These are phyloP conservation scores for Menidia beryllina DNA, from an alignment of 2,113 vertebrate genomes.

Conservation along the genomic window DNA sequence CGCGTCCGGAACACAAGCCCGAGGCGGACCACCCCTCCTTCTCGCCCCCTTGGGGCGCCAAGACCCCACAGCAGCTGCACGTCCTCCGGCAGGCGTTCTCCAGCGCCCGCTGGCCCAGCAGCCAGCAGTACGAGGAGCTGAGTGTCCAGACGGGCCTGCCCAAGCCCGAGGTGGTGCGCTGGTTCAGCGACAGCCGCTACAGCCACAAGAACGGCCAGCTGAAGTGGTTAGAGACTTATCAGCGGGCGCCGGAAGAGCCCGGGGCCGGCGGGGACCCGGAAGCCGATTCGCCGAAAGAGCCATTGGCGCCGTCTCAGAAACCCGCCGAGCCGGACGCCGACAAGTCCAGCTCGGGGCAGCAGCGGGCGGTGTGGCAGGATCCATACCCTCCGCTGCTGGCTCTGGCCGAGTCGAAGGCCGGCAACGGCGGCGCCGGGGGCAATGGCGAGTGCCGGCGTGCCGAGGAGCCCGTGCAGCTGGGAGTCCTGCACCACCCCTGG, in stretches of 20 bases:
- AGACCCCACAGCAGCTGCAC: constrained; percentile 90
- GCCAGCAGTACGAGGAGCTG: constrained; percentile 89
- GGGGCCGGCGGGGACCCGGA: constrained; percentile 37
- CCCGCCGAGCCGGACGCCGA: constrained; percentile 81
- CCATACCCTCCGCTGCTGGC: constrained; percentile 72
- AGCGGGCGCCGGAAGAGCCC: constrained; percentile 71
- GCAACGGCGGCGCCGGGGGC: constrained; percentile 11
- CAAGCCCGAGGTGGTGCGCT: constrained; percentile 92
- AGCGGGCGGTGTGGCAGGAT: constrained; percentile 75
- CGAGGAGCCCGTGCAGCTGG: constrained; percentile 46
- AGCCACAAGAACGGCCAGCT: constrained; percentile 93
- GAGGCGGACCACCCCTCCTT: constrained; percentile 69
- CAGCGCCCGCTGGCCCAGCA: constrained; percentile 91
- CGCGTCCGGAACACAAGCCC: constrained; percentile 71
- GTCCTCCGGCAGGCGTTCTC: constrained; percentile 91
- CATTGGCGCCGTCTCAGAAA: constrained; percentile 80
- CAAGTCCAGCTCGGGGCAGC: constrained; percentile 76
- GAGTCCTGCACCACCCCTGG: constrained; percentile 72
- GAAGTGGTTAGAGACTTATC: constrained; percentile 92
- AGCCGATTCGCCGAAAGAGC: constrained; percentile 71
- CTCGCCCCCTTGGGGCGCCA: constrained; percentile 81
- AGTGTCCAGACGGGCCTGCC: constrained; percentile 89
- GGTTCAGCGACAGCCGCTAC: constrained; percentile 93
- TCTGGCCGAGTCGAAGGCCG: constrained; percentile 47
- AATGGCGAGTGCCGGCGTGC: constrained; percentile 39